These are phyloP conservation scores for Babyrousa celebensis DNA, from an alignment of 2,797 vertebrate species.

Conservation along the genomic window DNA sequence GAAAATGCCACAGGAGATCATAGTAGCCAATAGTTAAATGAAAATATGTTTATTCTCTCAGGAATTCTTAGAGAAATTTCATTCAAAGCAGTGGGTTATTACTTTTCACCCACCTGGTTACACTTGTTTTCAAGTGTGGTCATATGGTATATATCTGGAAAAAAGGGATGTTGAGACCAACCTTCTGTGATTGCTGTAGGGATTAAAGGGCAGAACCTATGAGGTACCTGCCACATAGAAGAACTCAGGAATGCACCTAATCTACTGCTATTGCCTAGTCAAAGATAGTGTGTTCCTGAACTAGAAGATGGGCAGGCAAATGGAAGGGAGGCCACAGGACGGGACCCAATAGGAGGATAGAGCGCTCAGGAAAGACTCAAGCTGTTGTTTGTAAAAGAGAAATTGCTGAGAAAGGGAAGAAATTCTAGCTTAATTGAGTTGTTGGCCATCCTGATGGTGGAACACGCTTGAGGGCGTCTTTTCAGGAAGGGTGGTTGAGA, in stretches of 20 bases:
- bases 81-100: not conserved
- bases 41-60: not conserved
- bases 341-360: not conserved
- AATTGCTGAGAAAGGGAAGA: not conserved
- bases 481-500: not conserved
- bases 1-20: not conserved
- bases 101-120: not conserved
- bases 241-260: not conserved
- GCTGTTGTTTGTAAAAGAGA: slow-evolving; percentile 8
- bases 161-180: not conserved
- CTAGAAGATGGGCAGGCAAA: not conserved
- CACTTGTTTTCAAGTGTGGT: not conserved
- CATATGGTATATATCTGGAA: not conserved
- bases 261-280: not conserved
- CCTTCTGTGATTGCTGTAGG: not conserved
- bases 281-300: not conserved
- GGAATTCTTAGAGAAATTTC: slow-evolving; percentile 16
- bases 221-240: not conserved
- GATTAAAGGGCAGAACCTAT: not conserved
- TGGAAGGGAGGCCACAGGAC: not conserved
- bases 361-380: not conserved
- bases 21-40: not conserved
- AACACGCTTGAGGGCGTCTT: not conserved
- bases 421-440: not conserved
- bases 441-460: not conserved